Evolutionary conservation across 2,888 invertebrate species (phyloP).

Genomic region (Sphaeridia pumilis): DNA sequence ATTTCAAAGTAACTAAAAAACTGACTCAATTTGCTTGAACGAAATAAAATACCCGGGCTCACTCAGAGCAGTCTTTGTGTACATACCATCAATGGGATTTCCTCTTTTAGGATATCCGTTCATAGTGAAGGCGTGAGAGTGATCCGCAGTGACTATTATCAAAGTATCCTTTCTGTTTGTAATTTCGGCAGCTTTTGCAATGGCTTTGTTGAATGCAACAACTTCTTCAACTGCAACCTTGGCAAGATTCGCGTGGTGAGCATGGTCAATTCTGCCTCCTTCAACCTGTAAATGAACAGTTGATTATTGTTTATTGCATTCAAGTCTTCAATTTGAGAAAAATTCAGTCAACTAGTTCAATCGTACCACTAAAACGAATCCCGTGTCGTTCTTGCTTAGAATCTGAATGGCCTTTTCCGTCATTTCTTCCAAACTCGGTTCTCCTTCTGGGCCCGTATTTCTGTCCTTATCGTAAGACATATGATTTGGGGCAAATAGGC

Average conservation of each 20-base stretch:
- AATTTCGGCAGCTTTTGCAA: conserved; percentile 52
- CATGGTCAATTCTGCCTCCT: conserved; percentile 60
- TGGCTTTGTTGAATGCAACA: conserved; percentile 63
- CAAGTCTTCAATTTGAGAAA: neutral
- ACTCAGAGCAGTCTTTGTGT: neutral
- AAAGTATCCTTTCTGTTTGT: conserved; percentile 51
- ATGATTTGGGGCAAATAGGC: conserved; percentile 70
- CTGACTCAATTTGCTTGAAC: no score
- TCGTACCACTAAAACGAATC: conserved; percentile 60
- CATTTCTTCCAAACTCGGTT: conserved; percentile 71
- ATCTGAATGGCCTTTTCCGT: conserved; percentile 61
- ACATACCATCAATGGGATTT: conserved; percentile 53
- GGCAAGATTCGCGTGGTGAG: conserved; percentile 70
- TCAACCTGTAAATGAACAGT: conserved; percentile 13
- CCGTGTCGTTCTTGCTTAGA: conserved; percentile 52
- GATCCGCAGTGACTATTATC: conserved; percentile 73
- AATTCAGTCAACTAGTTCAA: no score
- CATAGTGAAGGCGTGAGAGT: conserved; percentile 64
- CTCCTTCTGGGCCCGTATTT: conserved; percentile 51
- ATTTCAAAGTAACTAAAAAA: neutral
- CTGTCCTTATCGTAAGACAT: conserved; percentile 60
- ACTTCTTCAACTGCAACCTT: conserved; percentile 67
- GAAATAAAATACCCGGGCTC: neutral
- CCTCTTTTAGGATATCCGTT: conserved; percentile 64
- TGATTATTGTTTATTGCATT: neutral